Base-by-base conservation (phyloP, 2,888 invertebrate species). In the Euplexia lucipara region DNA sequence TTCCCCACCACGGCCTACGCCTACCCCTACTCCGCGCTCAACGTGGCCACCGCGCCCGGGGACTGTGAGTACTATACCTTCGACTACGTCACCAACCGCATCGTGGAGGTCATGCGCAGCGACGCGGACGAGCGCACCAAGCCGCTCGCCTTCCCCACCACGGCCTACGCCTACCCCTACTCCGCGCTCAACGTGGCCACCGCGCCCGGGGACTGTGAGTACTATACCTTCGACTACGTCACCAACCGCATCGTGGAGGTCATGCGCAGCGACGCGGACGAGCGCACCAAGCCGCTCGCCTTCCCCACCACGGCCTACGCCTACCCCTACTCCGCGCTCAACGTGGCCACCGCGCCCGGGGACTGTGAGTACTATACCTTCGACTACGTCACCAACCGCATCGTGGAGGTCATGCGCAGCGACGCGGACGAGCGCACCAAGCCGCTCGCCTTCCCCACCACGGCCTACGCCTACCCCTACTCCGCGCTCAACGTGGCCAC, bases 11-110 rank as follows among this genome's bases (percentile, higher is more conserved):
- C 96, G 52, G 96, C 96, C 1, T 97, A 97, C 86, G 95, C 97
- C 0, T 97, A 97, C 91, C 97, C 97, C 0, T 97, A 96, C 87
- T 96, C 96, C 62, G 96, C 97, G 61, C 93, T 97, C 81, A 96
- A 96, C 78, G 96, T 96, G 47, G 88, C 94, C 63, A 89, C 91
- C 35, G 85, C 86, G 85, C 91, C 78, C 0, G 71, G 63, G 0
- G 73, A 73, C 1, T 56, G 73, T 73, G 9, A 70, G 75, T 59
- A n/a, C n/a, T n/a, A n/a, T n/a, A n/a, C 98, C 0, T 96, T 98
- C 89, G 98, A 98, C 91, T 99, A 99, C 93, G 98, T 99, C 3
- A 98, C 98, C 85, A 98, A n/a, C n/a, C n/a, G n/a, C n/a, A n/a
- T n/a, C n/a, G n/a, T n/a, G n/a, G n/a, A n/a, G n/a, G n/a, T n/a